Evolutionary conservation across 2,888 invertebrate genomes (phyloP).

Genomic region (Panzeria rudis): DNA sequence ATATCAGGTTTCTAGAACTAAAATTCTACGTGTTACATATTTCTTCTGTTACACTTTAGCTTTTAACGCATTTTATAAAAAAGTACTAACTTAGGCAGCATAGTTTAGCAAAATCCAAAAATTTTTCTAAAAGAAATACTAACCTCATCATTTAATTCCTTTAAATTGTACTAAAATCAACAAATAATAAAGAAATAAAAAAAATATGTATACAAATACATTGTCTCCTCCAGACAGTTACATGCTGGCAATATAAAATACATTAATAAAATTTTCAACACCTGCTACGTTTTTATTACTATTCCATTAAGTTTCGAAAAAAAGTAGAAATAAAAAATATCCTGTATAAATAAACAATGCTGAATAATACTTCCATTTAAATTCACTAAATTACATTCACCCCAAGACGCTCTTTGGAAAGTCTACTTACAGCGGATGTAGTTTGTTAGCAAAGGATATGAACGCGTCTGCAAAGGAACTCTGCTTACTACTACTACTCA

Average conservation of each 20-base stretch:
- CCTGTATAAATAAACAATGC: neutral
- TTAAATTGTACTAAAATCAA: too few relatives aligned
- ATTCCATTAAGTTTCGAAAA: slow-evolving; percentile 5
- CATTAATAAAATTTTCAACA: slow-evolving; percentile 50
- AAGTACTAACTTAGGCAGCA: too few relatives aligned
- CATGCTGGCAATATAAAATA: slow-evolving; percentile 12
- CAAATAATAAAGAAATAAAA: too few relatives aligned
- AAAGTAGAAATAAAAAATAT: neutral
- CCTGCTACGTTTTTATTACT: slow-evolving; percentile 26
- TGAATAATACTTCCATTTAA: neutral
- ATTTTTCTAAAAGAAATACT: too few relatives aligned
- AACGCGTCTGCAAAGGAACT: slow-evolving; percentile 48
- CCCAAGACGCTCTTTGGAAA: neutral
- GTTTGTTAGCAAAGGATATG: slow-evolving; percentile 32
- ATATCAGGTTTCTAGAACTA: too few relatives aligned
- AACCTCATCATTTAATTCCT: too few relatives aligned
- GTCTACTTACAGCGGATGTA: slow-evolving; percentile 17
- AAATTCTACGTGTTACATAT: too few relatives aligned
- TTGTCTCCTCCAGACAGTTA: slow-evolving; percentile 23
- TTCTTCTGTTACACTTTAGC: too few relatives aligned
- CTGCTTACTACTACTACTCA: neutral
- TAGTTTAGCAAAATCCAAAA: too few relatives aligned
- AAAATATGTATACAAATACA: too few relatives aligned
- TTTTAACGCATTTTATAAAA: too few relatives aligned
- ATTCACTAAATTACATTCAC: slow-evolving; percentile 31